phyloP scores from a whole-genome alignment of 2,888 invertebrate genomes.

The Archips xylosteana region DNA sequence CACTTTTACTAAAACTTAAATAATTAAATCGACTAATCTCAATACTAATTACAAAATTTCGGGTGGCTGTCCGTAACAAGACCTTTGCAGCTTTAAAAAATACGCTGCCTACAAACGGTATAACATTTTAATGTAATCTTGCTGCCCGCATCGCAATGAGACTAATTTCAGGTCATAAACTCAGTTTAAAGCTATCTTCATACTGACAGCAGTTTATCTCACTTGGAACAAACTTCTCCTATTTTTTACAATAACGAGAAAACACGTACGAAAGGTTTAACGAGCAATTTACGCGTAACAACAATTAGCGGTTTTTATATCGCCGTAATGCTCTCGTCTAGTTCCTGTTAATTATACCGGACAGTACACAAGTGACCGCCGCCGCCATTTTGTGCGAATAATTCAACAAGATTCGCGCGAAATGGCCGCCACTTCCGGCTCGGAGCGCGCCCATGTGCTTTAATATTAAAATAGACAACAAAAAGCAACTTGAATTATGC shows the following conservation, averaged over 20 bases:
- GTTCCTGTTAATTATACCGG: slow-evolving; percentile 53
- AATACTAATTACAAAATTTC: too few relatives aligned
- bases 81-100: too few relatives aligned
- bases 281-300: slow-evolving; percentile 55
- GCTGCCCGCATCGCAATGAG: not conserved
- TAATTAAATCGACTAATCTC: too few relatives aligned
- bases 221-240: slow-evolving; percentile 19
- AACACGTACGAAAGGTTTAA: slow-evolving; percentile 51
- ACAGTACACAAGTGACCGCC: slow-evolving; percentile 66
- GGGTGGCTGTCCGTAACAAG: too few relatives aligned
- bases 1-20: too few relatives aligned
- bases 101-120: not conserved
- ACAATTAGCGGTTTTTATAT: slow-evolving; percentile 73
- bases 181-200: slow-evolving; percentile 13
- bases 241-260: slow-evolving; percentile 35
- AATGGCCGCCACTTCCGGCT: slow-evolving; percentile 67
- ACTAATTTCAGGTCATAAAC: not conserved
- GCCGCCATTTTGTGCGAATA: slow-evolving; percentile 75
- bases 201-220: slow-evolving; percentile 22
- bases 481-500: slow-evolving; percentile 42
- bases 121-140: not conserved
- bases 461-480: slow-evolving; percentile 63
- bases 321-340: slow-evolving; percentile 61
- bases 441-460: slow-evolving; percentile 56
- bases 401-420: slow-evolving; percentile 77